Evolutionary conservation across 2,113 vertebrate species (phyloP), one percentile per base, ranked within the genome.

Genomic region (Tachycineta bicolor): DNA sequence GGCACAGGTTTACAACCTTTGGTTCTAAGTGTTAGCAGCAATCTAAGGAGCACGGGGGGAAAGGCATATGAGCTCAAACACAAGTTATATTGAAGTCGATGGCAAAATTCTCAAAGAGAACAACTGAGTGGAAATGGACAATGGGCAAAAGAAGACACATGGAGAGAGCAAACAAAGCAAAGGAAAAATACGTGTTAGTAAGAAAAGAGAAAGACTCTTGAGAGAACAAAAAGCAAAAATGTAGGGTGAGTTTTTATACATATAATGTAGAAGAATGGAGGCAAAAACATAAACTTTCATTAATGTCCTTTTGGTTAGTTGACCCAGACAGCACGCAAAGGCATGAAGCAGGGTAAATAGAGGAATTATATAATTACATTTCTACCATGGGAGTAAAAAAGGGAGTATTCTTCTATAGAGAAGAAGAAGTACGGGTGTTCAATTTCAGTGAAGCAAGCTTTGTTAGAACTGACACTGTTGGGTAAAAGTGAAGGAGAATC

Each of bases 141-240:
- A 81, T 33, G 84, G 47, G 87, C 21, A 96, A 92, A 94, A 93
- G 67, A 94, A 93, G 67, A 26, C 46, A 73, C 65, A 39, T 22
- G 14, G 47, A 43, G 15, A 22, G 46, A 81, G 31, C 71, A 96
- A 59, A 94, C n/a, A 94, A 93, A 86, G 44, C 0, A 0, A 64
- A 28, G 39, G 39, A 29, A 93, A 95, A 79, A 55, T 21, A 52
- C 22, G 16, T 49, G 21, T 71, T 11, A 0, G 5, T 49, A 43
- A 83, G 34, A 52, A 93, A 75, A 74, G 47, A 52, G 52, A 82
- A 77, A 63, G 33, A 29, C 22, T 37, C 17, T 10, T 24, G 22
- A 71, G 18, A 78, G 85, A 88, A 80, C 4, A 86, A 90, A 87
- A 60, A 52, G 17, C 7, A 52, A 88, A 93, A 78, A 37, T 43